Evolutionary conservation across 1,140 invertebrate species (phyloP).

Genomic region (Gryllus bimaculatus): DNA sequence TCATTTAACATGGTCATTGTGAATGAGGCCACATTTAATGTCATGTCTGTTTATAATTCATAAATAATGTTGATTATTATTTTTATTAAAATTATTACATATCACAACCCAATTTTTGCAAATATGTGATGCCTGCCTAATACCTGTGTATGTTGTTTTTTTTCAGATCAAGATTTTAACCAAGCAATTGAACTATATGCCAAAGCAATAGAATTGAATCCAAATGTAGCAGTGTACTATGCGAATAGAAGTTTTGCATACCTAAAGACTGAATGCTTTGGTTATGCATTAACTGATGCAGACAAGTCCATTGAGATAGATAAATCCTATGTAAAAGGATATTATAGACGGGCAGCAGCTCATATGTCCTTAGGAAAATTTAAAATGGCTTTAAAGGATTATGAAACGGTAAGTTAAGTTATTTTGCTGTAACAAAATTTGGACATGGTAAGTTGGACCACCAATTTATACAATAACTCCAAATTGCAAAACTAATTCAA

Average conservation of each 20-base stretch:
- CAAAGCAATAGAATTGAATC: constrained; percentile 82
- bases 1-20: too few species aligned
- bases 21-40: too few species aligned
- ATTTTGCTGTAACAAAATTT: background rate
- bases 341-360: constrained; percentile 89
- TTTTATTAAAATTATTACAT: too few species aligned
- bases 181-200: constrained; percentile 84
- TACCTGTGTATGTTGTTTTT: constrained; percentile 23
- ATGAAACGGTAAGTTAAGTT: constrained; percentile 69
- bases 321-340: constrained; percentile 84
- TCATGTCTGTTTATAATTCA: too few species aligned
- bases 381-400: constrained; percentile 91
- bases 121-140: too few species aligned
- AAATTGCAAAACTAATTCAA: background rate
- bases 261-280: constrained; percentile 84
- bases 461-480: background rate
- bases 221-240: constrained; percentile 73
- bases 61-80: too few species aligned
- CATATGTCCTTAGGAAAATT: constrained; percentile 97
- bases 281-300: constrained; percentile 86
- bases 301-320: constrained; percentile 84
- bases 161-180: constrained; percentile 80
- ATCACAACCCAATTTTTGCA: too few species aligned
- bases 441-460: background rate
- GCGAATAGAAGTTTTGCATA: constrained; percentile 94